These are phyloP conservation scores for Siderastrea siderea DNA, from an alignment of 92 coral and sea anemone genomes.

Conservation along the genomic window DNA sequence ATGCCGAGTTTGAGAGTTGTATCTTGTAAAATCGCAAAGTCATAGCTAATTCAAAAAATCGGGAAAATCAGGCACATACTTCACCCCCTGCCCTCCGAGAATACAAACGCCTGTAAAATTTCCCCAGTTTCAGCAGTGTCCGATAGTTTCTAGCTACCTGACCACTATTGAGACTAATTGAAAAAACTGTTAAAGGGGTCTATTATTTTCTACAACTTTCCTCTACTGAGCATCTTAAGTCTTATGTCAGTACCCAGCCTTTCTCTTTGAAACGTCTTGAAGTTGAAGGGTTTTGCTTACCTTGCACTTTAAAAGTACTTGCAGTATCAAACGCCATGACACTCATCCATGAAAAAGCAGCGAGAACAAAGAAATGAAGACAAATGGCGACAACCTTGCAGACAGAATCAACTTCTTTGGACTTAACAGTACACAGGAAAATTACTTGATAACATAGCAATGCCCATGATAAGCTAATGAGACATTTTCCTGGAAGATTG, in stretches of 20 bases:
- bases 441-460: constrained; percentile 29
- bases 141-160: too few relatives aligned
- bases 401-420: constrained; percentile 5
- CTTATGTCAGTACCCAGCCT: too few relatives aligned
- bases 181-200: neutral
- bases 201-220: too few relatives aligned
- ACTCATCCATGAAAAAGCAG: constrained; percentile 80
- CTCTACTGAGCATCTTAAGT: too few relatives aligned
- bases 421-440: neutral
- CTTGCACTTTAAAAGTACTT: neutral
- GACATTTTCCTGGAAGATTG: constrained; percentile 47
- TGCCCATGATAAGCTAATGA: constrained; percentile 20
- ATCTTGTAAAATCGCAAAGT: too few relatives aligned
- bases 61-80: neutral
- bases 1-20: too few relatives aligned
- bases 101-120: constrained; percentile 59
- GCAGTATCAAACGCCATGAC: constrained; percentile 70
- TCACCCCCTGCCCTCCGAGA: neutral
- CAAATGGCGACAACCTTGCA: constrained; percentile 69
- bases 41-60: too few relatives aligned
- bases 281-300: neutral
- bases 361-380: constrained; percentile 67
- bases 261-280: too few relatives aligned
- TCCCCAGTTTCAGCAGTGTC: constrained; percentile 39
- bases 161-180: too few relatives aligned